Base-by-base conservation (phyloP, 1,140 invertebrate species). In the Trichonephila clavata region DNA sequence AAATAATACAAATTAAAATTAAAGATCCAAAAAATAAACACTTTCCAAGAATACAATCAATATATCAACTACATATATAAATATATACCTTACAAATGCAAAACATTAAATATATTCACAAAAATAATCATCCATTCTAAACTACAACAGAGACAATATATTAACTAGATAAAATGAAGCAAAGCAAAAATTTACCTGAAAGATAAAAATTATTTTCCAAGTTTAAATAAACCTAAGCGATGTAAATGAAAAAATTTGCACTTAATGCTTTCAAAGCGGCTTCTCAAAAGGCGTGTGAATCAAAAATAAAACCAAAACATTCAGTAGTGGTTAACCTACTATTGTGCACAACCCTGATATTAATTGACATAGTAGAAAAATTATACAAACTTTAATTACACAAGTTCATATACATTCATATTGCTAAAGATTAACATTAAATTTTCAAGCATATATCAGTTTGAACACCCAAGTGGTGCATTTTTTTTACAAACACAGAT, bases 41-140 rank as follows among this genome's bases (percentile, higher is more conserved):
- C 10, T 68, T 68, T 68, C n/a, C 65, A 68, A 24, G 65, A 24
- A 68, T 68, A 68, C 71, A 18, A 39, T 32, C 13, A 39, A 77
- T 77, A 39, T 14, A 32, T 39, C 27, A 18, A 77, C 27, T 77
- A 77, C 18, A 24, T 77, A 77, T 77, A 77, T 39, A 77, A 10
- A 77, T 32, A 77, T 77, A 77, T 39, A 77, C 71, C 27, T 77
- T 32, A 32, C 71, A 77, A 77, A 77, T 77, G 18, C 71, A 77
- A 77, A 77, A 77, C 71, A 77, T 77, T 77, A 39, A 32, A 77
- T 39, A 50, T 39, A 71, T 71, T 71, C 68, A 77, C 14, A 32
- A 77, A 39, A 77, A 77, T 32, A 32, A 77, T 77, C 27, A 39
- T 39, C 13, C 39, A 77, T 14, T 20, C 27, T 77, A 77, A 18